Conservation (phyloP, 2,888 invertebrate genomes). For the Podabrus alpinus region DNA sequence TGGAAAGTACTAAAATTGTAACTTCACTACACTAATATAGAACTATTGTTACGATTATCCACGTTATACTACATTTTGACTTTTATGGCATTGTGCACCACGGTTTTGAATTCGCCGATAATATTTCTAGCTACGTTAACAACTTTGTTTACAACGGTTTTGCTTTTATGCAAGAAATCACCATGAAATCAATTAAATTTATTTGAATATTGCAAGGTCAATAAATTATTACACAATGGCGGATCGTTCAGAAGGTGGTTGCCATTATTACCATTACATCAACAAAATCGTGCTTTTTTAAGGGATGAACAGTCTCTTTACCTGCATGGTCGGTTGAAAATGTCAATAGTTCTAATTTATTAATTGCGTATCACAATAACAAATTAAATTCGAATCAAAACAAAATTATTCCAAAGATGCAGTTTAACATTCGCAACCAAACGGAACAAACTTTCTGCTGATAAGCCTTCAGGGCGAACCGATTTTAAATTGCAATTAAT, state of each 20-base stretch:
- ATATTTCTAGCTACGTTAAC: not conserved
- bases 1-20: conserved; percentile 9
- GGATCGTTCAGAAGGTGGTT: not conserved
- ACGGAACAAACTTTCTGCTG: no score
- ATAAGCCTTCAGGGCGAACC: no score
- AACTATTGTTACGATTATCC: not conserved
- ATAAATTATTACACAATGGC: not conserved
- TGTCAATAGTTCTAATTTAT: no score
- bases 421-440: no score
- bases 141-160: not conserved
- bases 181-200: not conserved
- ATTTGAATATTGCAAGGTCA: not conserved
- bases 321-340: no score
- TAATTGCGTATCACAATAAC: no score
- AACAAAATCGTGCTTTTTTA: not conserved
- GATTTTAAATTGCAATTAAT: not conserved
- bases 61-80: not conserved
- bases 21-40: not conserved
- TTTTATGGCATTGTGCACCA: conserved; percentile 7
- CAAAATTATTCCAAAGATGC: no score
- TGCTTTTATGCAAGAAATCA: not conserved
- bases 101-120: not conserved
- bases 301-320: no score
- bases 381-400: no score
- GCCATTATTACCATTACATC: not conserved